Base-by-base conservation (phyloP, 2,113 vertebrate species). In the Myotis lucifugus region DNA sequence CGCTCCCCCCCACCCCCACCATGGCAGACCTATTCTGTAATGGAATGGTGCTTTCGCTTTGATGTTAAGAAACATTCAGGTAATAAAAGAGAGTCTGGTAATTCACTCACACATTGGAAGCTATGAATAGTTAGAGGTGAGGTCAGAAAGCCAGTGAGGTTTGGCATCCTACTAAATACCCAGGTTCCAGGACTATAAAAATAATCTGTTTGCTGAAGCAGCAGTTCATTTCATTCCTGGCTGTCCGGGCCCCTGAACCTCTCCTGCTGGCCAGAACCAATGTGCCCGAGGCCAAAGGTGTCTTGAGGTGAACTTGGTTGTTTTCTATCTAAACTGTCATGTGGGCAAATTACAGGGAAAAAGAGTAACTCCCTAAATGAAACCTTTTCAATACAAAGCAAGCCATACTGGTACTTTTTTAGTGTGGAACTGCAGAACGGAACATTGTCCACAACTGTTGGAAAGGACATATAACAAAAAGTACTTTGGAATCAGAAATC, bases 91-190 rank as follows among this genome's bases (percentile, higher is more conserved):
- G 15, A 32, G 23, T 14, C 84, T 56, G 61, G 48, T 48, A 70
- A 91, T 77, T 86, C 70, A n/a, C n/a, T 93, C 78, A 61, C 37
- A 74, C 72, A 50, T 0, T 14, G 74, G 29, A 84, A 96, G 64
- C 87, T 76, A 37, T 21, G n/a, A 84, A 83, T 18, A 81, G n/a
- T 96, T 48, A 95, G 12, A 97, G 61, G 56, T 79, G 76, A 40
- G 86, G 73, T 66, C 73, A 92, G 94, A 92, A 70, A 90, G 27
- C 48, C 69, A 64, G 12, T 83, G 74, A 70, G 6, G 40, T 92
- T 96, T 97, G 97, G 90, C 50, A 97, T 78, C 8, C 86, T 67
- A 88, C 93, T 23, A 93, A 97, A 91, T 64, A 87, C 1, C 32
- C 92, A 37, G 10, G 37, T n/a, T 92, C 69, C 59, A 96, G 12